Conservation (phyloP, 2,797 vertebrate species). For the Crenichthys baileyi region DNA sequence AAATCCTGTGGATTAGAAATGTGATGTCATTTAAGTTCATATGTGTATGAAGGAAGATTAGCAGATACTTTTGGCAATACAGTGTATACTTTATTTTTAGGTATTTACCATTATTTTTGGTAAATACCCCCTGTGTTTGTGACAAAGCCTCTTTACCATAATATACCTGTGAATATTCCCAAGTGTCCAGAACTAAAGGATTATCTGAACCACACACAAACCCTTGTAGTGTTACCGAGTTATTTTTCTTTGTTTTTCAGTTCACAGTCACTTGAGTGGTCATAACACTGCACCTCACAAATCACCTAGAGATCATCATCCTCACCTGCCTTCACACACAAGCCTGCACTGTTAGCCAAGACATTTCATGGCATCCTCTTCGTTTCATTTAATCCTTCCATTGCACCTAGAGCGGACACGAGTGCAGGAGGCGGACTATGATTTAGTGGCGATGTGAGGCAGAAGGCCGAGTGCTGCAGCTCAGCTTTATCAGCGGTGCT, state of each 20-base stretch:
- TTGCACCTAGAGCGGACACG: constrained; percentile 28
- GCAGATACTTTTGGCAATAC: neutral
- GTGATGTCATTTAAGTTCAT: neutral
- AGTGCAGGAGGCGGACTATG: constrained; percentile 45
- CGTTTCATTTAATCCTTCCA: constrained; percentile 38
- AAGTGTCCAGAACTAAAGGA: too few relatives aligned
- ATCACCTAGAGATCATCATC: constrained; percentile 13
- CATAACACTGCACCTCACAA: constrained; percentile 18
- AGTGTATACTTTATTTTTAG: neutral
- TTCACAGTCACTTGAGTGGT: constrained; percentile 15
- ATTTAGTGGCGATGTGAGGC: constrained; percentile 62
- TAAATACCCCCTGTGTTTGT: neutral
- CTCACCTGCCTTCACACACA: constrained; percentile 19
- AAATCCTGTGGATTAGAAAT: neutral
- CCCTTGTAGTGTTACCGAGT: neutral
- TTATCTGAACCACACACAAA: neutral
- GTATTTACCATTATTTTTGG: neutral
- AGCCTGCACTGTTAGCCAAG: constrained; percentile 16
- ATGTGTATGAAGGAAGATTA: neutral
- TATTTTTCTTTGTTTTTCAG: constrained; percentile 3
- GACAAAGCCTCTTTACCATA: neutral
- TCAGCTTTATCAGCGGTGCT: constrained; percentile 61
- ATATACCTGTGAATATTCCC: too few relatives aligned
- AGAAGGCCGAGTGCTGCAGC: constrained; percentile 34
- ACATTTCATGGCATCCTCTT: constrained; percentile 31